Evolutionary conservation across 2,888 invertebrate genomes (phyloP).

Genomic region (Teleiodes luculella): DNA sequence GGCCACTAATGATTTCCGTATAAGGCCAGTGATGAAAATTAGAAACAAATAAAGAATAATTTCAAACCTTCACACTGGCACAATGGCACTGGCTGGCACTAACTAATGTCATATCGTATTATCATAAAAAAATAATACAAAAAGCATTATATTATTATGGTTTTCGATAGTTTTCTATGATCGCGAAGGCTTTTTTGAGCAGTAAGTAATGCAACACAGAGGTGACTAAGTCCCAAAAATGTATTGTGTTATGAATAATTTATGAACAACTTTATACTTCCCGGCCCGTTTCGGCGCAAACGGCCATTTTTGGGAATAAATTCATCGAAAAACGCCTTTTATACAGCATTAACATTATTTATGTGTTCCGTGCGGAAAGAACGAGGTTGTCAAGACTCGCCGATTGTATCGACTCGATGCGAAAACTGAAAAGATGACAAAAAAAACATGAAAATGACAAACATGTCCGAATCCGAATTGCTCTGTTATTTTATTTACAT

Average conservation of each 20-base stretch:
- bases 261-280: constrained; percentile 72
- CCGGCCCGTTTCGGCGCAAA: constrained; percentile 54
- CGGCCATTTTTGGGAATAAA: constrained; percentile 64
- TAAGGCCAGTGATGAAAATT: constrained; percentile 31
- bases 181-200: constrained; percentile 22
- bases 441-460: constrained; percentile 10
- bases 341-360: constrained; percentile 70
- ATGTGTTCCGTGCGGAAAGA: constrained; percentile 32
- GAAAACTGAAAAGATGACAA: constrained; percentile 16
- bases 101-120: no score
- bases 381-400: constrained; percentile 22
- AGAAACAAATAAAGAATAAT: constrained; percentile 22
- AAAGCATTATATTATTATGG: no score
- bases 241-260: constrained; percentile 57
- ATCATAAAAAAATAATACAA: no score
- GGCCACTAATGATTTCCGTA: constrained; percentile 44
- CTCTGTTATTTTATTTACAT: neutral
- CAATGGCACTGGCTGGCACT: no score
- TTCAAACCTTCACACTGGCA: constrained; percentile 4
- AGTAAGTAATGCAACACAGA: constrained; percentile 36
- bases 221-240: constrained; percentile 49
- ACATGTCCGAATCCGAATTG: neutral
- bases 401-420: constrained; percentile 22
- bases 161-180: neutral
- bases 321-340: constrained; percentile 71